phyloP scores from a whole-genome alignment of 2,113 vertebrate genomes.

The Tenebrosternarchus preto region DNA sequence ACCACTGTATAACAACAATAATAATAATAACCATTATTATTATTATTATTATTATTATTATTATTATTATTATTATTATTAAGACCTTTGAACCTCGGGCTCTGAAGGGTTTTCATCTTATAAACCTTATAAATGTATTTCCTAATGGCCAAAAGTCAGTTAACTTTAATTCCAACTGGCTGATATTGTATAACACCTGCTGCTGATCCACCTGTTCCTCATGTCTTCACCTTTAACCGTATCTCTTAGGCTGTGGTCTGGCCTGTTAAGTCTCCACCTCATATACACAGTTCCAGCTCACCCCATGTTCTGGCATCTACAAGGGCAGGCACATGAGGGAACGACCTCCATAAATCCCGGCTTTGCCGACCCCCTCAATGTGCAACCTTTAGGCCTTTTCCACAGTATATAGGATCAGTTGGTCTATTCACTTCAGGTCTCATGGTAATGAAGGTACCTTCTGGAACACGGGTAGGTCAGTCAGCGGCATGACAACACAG shows the following conservation, averaged over 20 bases:
- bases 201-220: too few species aligned
- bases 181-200: too few species aligned
- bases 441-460: slow-evolving; percentile 3
- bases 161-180: too few species aligned
- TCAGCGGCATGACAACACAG: neutral
- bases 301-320: neutral
- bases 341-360: neutral
- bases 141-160: too few species aligned
- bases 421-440: neutral
- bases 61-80: too few species aligned
- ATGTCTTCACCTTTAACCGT: too few species aligned
- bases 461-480: neutral
- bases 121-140: too few species aligned
- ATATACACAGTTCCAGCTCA: neutral
- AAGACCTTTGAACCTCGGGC: too few species aligned
- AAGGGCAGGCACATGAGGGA: neutral
- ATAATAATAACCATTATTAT: too few species aligned
- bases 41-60: too few species aligned
- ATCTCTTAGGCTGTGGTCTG: neutral
- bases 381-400: neutral
- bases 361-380: neutral
- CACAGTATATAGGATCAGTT: slow-evolving; percentile 16
- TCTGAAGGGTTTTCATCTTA: too few species aligned
- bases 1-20: too few species aligned
- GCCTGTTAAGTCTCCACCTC: neutral